Percentiles rank a stretch among this genome's conserved stretches.
These are phyloP conservation scores for Nothocercus julius DNA, from an alignment of 2,113 vertebrate genomes.

Conservation along the genomic window DNA sequence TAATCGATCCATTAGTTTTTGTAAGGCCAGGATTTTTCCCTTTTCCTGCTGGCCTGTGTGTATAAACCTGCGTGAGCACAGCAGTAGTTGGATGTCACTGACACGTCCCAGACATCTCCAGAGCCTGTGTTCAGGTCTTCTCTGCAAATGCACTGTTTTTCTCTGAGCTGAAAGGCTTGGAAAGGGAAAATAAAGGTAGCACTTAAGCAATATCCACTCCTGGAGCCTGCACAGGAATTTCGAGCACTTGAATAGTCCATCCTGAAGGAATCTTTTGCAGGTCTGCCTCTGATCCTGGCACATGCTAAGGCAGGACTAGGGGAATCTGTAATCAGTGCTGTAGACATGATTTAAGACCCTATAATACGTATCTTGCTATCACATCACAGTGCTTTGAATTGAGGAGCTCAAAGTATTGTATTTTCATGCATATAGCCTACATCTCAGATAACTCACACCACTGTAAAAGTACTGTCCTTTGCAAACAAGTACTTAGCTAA, in stretches of 20 bases:
- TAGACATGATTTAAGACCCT: slow-evolving; percentile 51
- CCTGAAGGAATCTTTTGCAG: slow-evolving; percentile 16
- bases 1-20: not conserved
- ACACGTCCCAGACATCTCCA: not conserved
- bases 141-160: not conserved
- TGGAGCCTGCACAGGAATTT: slow-evolving; percentile 20
- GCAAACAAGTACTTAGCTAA: slow-evolving; percentile 6
- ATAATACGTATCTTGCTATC: slow-evolving; percentile 58
- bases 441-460: slow-evolving; percentile 51
- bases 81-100: not conserved
- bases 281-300: not conserved
- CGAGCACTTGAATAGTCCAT: slow-evolving; percentile 13
- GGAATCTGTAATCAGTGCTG: not conserved
- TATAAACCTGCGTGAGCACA: not conserved
- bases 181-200: not conserved
- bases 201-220: not conserved
- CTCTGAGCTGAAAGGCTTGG: not conserved
- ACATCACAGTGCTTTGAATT: slow-evolving; percentile 38
- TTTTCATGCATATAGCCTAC: slow-evolving; percentile 32
- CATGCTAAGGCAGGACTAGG: slow-evolving; percentile 47
- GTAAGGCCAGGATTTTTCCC: not conserved
- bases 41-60: not conserved
- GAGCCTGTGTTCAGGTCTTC: not conserved
- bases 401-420: slow-evolving; percentile 20
- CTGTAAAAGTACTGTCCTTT: slow-evolving; percentile 30